Percentiles rank a stretch among this genome's conserved stretches.
phyloP scores from a whole-genome alignment of 2,113 vertebrate species.

The Pseudorectes ferrugineus region DNA sequence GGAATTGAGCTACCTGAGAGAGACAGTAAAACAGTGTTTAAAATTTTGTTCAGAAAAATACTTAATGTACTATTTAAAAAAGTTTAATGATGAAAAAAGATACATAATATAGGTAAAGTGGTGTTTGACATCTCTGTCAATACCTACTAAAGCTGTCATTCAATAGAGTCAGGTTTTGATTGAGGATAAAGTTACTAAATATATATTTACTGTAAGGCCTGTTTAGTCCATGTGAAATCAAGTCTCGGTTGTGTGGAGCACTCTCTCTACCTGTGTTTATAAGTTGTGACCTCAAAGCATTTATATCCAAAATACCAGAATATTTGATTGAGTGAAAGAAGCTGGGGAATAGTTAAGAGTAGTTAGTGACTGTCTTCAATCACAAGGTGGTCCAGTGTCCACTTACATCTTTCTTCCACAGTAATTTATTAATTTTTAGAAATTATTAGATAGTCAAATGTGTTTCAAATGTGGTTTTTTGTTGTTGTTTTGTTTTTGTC shows the following conservation, averaged over 20 bases:
- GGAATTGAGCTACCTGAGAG: slow-evolving; percentile 42
- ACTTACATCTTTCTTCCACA: not conserved
- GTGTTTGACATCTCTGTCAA: not conserved
- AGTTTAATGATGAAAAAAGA: not conserved
- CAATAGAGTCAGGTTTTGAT: not conserved
- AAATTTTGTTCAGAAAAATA: not conserved
- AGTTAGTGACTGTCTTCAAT: not conserved
- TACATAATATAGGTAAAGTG: not conserved
- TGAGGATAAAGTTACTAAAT: not conserved
- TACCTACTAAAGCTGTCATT: not conserved
- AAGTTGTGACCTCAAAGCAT: not conserved
- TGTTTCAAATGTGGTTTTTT: not conserved
- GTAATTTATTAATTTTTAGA: not conserved
- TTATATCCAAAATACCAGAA: not conserved
- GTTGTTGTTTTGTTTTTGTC: not conserved
- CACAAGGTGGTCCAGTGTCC: not conserved
- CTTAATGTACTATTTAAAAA: not conserved
- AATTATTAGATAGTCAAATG: not conserved
- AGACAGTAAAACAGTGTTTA: not conserved
- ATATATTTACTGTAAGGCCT: not conserved
- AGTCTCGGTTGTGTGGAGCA: not conserved
- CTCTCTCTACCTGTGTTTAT: not conserved
- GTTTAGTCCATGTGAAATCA: not conserved
- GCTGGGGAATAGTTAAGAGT: not conserved
- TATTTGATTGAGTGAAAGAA: not conserved